Base-by-base conservation (phyloP, 2,888 invertebrate genomes). In the Holacanthella duospinosa region DNA sequence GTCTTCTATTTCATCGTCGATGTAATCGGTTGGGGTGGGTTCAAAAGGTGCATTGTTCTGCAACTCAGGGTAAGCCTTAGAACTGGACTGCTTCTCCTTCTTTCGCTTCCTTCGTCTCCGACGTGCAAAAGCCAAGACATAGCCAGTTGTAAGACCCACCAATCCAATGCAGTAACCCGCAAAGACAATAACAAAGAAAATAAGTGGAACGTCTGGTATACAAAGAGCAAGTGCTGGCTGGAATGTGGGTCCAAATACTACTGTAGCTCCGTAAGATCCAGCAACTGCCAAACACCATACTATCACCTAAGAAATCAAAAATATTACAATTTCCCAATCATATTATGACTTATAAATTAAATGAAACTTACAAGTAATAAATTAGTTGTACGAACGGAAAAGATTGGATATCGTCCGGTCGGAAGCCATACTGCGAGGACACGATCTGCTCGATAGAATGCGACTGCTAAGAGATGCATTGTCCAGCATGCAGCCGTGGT, bases 401-500 rank as follows among this genome's bases (percentile, higher is more conserved):
- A 55, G 3, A 69, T 26, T n/a, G 69, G 69, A 56, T 70, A 72
- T 19, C 59, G 59, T 6, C 72, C 74, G 19, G 71, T 68, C 1
- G 74, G 73, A 19, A 74, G 65, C 67, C 74, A 74, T 24, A 74
- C 69, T 3, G 74, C 74, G 9, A 73, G 60, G 24, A 72, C 68
- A 2, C 74, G 59, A 63, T 74, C 74, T 6, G 71, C 68, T 43
- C 69, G 61, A 55, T 71, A 71, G 3, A 71, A 43, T n/a, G 68
- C 69, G 25, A 71, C 71, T 25, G 71, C 69, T 36, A 75, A 67
- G 43, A 75, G 63, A 63, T 75, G 75, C 71, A 75, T 74, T 43
- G 74, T 70, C 74, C 75, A 75, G 26, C 72, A 67, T 4, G 71
- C 65, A 4, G 74, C 73, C 55, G 74, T 75, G 29, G 74, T 71